Percentiles rank a stretch among this genome's conserved stretches.
These are phyloP conservation scores for Gobio occitaniae DNA, from an alignment of 2,797 vertebrate genomes.

Conservation along the genomic window DNA sequence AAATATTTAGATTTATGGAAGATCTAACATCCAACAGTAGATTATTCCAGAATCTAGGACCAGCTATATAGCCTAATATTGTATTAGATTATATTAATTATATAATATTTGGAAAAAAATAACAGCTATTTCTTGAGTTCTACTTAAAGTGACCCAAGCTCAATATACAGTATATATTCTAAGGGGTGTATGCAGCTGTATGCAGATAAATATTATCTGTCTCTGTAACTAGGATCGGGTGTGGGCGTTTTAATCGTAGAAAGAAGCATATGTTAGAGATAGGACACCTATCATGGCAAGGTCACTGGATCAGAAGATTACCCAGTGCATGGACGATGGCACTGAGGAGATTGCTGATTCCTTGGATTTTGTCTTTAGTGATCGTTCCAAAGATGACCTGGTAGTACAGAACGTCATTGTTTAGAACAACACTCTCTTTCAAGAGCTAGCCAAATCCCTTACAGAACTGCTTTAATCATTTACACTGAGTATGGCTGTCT, in stretches of 20 bases:
- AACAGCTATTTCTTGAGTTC: too few relatives aligned
- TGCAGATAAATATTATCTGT: slow-evolving; percentile 29
- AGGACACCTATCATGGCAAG: slow-evolving; percentile 33
- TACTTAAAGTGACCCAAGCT: too few relatives aligned
- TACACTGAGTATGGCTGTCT: neutral
- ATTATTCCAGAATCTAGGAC: too few relatives aligned
- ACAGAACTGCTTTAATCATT: slow-evolving; percentile 1
- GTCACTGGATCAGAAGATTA: slow-evolving; percentile 48
- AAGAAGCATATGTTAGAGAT: slow-evolving; percentile 46
- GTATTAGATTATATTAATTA: too few relatives aligned
- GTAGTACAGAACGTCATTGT: slow-evolving; percentile 10
- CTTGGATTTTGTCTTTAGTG: slow-evolving; percentile 21
- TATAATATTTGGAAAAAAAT: too few relatives aligned
- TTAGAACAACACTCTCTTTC: slow-evolving; percentile 27
- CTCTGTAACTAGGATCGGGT: slow-evolving; percentile 33
- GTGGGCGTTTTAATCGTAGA: slow-evolving; percentile 47
- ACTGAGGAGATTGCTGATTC: slow-evolving; percentile 24
- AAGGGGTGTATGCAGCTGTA: slow-evolving; percentile 13
- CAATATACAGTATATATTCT: too few relatives aligned
- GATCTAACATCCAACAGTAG: too few relatives aligned
- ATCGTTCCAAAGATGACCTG: neutral
- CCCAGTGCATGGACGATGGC: slow-evolving; percentile 1
- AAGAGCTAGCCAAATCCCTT: slow-evolving; percentile 8
- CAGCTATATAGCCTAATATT: too few relatives aligned
- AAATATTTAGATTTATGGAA: too few relatives aligned